Conservation (phyloP, 2,888 invertebrate species). For the Epinotia demarniana region DNA sequence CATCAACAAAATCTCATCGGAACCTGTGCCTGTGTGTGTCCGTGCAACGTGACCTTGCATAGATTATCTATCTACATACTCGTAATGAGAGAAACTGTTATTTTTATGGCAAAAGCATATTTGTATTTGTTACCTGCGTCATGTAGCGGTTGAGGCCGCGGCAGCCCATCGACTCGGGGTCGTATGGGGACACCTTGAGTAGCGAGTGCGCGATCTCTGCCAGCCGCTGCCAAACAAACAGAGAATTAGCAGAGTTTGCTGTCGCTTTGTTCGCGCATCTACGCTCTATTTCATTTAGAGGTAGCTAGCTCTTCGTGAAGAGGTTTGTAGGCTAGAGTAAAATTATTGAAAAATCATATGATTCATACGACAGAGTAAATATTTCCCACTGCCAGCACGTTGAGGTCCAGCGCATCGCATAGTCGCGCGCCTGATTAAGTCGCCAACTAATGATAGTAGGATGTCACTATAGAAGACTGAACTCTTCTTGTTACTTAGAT, state of each 20-base stretch:
- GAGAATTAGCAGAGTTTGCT: background rate
- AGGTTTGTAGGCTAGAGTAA: too few species aligned
- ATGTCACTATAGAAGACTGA: slow-evolving; percentile 97
- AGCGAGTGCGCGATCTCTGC: slow-evolving; percentile 99
- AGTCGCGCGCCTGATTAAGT: slow-evolving; percentile 95
- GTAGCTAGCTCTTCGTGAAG: too few species aligned
- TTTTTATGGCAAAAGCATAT: background rate
- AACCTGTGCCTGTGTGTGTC: too few species aligned
- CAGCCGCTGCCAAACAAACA: slow-evolving; percentile 87
- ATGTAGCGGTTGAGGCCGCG: slow-evolving; percentile 96
- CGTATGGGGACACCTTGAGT: slow-evolving; percentile 98
- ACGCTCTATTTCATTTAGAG: too few species aligned
- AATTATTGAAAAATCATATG: too few species aligned
- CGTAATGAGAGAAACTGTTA: background rate
- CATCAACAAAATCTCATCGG: too few species aligned
- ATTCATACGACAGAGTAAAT: too few species aligned
- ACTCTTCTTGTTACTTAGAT: slow-evolving; percentile 89
- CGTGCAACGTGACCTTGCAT: too few species aligned
- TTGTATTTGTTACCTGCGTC: slow-evolving; percentile 83
- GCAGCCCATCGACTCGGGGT: slow-evolving; percentile 98
- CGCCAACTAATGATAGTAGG: slow-evolving; percentile 95
- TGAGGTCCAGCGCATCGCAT: slow-evolving; percentile 91
- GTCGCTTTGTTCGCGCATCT: too few species aligned
- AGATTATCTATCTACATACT: too few species aligned
- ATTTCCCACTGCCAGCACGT: slow-evolving; percentile 69